Base-by-base conservation (phyloP, 2,113 vertebrate genomes). In the Egretta garzetta region DNA sequence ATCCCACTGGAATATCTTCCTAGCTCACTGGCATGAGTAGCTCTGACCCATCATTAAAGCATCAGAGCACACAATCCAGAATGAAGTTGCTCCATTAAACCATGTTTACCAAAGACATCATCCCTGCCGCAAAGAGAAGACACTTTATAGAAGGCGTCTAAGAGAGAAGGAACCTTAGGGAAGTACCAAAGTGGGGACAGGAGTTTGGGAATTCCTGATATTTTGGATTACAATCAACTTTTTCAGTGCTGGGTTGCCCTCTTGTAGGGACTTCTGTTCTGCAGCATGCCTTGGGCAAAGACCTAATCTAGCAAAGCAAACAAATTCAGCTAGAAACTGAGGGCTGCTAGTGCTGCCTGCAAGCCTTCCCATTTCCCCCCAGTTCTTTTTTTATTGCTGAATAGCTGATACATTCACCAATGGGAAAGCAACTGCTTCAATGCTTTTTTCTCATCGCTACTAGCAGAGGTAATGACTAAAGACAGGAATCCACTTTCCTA, bases 301-400 rank as follows among this genome's bases (percentile, higher is more conserved):
- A 45, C 43, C 26, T n/a, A 47, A 82, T 55, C 2, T 75, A 59
- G 30, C 59, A 80, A 80, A 92, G 53, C 71, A 89, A 88, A 70
- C 60, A 67, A 45, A 63, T 37, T 26, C 33, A 14, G 28, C 35
- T 45, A 50, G 41, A 86, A 94, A 26, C 18, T 12, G 4, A 19
- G 8, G 79, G 43, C 20, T 30, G 64, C 52, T 35, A 22, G 28
- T 13, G 49, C 77, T 66, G 52, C 62, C 56, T 50, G 41, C 37
- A n/a, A 80, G 12, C 59, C n/a, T 52, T 80, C 37, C 1, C 1
- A 16, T 28, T 19, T 63, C 24, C 63, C 79, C 76, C 37, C 64
- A 39, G 23, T 10, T 55, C 73, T 74, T 76, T 80, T 53, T 37
- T 85, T 92, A 94, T 92, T 96, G 95, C 96, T 92, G 35, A 91